Percentiles rank a stretch among this genome's conserved stretches.
Conservation (phyloP, 2,113 vertebrate genomes). For the Sebastes fasciatus region DNA sequence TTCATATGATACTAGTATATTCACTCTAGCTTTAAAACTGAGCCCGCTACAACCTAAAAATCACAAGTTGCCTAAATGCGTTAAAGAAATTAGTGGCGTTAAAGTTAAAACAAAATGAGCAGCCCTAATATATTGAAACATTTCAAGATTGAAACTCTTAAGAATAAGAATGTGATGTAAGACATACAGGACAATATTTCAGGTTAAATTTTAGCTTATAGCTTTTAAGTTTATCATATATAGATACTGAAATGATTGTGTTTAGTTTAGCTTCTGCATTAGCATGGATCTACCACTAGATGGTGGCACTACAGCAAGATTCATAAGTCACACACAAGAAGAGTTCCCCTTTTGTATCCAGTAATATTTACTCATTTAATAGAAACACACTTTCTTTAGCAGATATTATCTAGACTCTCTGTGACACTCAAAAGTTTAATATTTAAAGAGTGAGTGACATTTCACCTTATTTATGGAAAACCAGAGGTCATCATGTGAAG, state of each 20-base stretch:
- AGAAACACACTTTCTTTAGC: background rate
- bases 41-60: no score
- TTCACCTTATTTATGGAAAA: background rate
- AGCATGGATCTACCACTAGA: conserved; percentile 48
- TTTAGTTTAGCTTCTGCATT: conserved; percentile 1
- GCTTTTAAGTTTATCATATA: background rate
- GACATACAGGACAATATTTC: background rate
- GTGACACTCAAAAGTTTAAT: conserved; percentile 1
- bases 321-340: background rate
- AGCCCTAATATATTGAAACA: background rate
- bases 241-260: background rate
- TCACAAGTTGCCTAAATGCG: no score
- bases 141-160: background rate
- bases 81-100: no score
- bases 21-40: no score
- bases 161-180: background rate
- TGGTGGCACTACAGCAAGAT: conserved; percentile 52
- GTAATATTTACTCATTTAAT: background rate
- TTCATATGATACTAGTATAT: no score
- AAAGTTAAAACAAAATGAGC: background rate
- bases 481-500: background rate
- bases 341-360: background rate
- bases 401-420: conserved; percentile 1
- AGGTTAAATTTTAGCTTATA: background rate
- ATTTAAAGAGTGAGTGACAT: background rate